Base-by-base conservation (phyloP, 2,888 invertebrate species). In the Noctua comes region DNA sequence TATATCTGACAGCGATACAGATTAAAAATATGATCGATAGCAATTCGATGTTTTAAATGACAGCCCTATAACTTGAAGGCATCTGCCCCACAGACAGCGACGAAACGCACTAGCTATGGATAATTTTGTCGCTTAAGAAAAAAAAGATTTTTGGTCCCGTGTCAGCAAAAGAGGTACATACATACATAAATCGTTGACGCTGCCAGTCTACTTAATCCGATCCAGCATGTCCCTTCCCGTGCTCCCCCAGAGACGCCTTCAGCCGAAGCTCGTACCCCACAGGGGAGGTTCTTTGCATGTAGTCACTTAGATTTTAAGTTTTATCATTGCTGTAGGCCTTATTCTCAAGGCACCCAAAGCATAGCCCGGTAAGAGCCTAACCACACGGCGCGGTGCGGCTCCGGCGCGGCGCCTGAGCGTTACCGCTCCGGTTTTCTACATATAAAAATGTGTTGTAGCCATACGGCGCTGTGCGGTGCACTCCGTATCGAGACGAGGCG, bases 21-120 rank as follows among this genome's bases (percentile, higher is more conserved):
- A 89, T 88, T 88, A 88, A 88, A 88, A 86, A 82, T 70, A 68
- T 86, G 86, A 88, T 88, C 40, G 80, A 88, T 89, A 62, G 68
- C 68, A 40, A 64, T 73, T 40, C 66, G 71, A 85, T 80, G n/a
- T 86, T 73, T 76, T 76, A 86, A 77, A 73, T 79, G 87, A 78
- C 88, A 88, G 74, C 77, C 77, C 78, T 82, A 76, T 86, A 76
- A 72, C 46, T 83, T 7, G 18, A 43, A 43, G 43, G 66, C 8
- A 16, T 0, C 4, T 43, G 46, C 1, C n/a, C 10, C 43, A 7
- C n/a, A 36, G 43, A 43, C n/a, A 4, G 66, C 66, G 66, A 43
- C 10, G 64, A 64, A 64, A 21, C 21, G 21, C 1, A 21, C 31
- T 10, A 36, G 21, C 10, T 31, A 24, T 8, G 4, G n/a, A 43